Evolutionary conservation across 1,140 invertebrate genomes (phyloP), one percentile per base, ranked within the genome.

Genomic region (Vollenhovia emeryi): DNA sequence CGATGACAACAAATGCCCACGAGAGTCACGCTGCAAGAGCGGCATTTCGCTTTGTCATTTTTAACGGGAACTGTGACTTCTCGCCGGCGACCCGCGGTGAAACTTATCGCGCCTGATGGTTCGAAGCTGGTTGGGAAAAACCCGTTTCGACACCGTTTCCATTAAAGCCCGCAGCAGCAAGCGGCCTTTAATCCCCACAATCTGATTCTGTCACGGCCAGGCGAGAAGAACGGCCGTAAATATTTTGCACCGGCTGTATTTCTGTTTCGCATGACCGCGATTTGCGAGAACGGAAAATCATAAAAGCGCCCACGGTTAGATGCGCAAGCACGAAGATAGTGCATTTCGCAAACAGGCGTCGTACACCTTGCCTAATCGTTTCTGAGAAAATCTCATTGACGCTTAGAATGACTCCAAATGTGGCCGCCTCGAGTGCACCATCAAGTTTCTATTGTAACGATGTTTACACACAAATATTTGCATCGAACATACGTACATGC

Each of bases 91-190:
- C n/a, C 11, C 24, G 3, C n/a, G 7, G 18, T 13, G n/a, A 50
- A 71, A 55, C 69, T 43, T 79, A 18, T 68, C 3, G 27, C 4
- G 27, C 18, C 18, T 40, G 36, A 69, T 21, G 27, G 11, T 68
- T 50, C 11, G 15, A 59, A 50, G 40, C 2, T 8, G 27, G n/a
- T 21, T 30, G 62, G 60, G 76, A 33, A 82, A 87, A 87, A 87
- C 52, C 85, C 75, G 13, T 27, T 4, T 15, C 7, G 1, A 13
- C 30, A 55, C n/a, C 13, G 33, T 73, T 27, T 30, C 55, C 27
- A 55, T 40, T 50, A n/a, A 27, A 59, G 6, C 73, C 57, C 9
- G 33, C 9, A 66, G 27, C 15, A 62, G 7, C 15, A 62, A 64
- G 9, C 30, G 66, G 40, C 45, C 24, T 60, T 68, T 60, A 36